Conservation (phyloP, 2,888 invertebrate genomes). For the Cryptophagus acutangulus region DNA sequence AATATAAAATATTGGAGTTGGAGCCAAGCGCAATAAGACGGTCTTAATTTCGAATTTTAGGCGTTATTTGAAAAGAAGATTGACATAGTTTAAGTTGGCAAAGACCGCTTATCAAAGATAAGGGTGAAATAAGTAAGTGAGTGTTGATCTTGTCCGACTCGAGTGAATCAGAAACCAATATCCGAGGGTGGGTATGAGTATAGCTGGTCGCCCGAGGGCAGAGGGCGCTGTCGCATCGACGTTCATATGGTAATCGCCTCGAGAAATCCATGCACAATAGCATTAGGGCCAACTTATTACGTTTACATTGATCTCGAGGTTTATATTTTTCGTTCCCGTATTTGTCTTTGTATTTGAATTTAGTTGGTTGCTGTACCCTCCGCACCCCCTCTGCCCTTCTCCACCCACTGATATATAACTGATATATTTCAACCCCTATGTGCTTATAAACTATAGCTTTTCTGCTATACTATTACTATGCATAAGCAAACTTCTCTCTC, state of each 20-base stretch:
- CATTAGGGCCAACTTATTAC: conserved; percentile 50
- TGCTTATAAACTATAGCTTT: conserved; percentile 1
- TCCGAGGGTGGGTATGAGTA: conserved; percentile 40
- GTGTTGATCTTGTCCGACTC: conserved; percentile 48
- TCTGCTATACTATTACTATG: too few species aligned
- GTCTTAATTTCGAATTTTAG: conserved; percentile 25
- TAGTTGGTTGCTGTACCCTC: conserved; percentile 37
- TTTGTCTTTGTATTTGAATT: conserved; percentile 50
- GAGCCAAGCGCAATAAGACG: too few species aligned
- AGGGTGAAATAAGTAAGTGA: conserved; percentile 32
- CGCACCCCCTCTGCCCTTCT: conserved; percentile 16
- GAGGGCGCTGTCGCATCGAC: conserved; percentile 40
- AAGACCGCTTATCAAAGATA: conserved; percentile 1
- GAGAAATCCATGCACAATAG: conserved; percentile 49
- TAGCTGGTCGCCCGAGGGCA: conserved; percentile 39
- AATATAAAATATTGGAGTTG: too few species aligned
- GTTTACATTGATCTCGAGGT: conserved; percentile 51
- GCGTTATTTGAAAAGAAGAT: conserved; percentile 22
- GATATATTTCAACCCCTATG: background rate
- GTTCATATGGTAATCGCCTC: conserved; percentile 50
- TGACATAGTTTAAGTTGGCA: conserved; percentile 17
- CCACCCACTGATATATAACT: conserved; percentile 11
- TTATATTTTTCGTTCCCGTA: conserved; percentile 48
- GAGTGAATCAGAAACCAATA: conserved; percentile 50
- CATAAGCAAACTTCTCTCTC: conserved; percentile 7